These are phyloP conservation scores for Moxostoma hubbsi DNA, from an alignment of 2,797 vertebrate species.

Conservation along the genomic window DNA sequence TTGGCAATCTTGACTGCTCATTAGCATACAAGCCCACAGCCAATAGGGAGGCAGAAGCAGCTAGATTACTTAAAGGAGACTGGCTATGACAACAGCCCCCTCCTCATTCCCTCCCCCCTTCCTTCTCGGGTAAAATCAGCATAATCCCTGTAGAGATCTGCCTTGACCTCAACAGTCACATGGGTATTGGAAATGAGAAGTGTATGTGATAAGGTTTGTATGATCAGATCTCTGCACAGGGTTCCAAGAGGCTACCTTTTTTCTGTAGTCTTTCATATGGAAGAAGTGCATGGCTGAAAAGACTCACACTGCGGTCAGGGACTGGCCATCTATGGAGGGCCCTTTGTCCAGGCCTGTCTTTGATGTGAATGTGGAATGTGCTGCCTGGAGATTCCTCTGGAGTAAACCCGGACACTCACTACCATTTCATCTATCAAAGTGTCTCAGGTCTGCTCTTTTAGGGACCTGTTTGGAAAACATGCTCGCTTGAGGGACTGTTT, in stretches of 20 bases:
- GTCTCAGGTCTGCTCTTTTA: slow-evolving; percentile 46
- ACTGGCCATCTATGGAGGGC: slow-evolving; percentile 52
- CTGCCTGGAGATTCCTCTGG: slow-evolving; percentile 65
- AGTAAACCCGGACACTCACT: slow-evolving; percentile 53
- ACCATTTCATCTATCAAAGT: slow-evolving; percentile 34
- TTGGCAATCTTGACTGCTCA: slow-evolving; percentile 70
- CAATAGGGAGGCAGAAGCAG: slow-evolving; percentile 74
- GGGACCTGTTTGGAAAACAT: slow-evolving; percentile 44
- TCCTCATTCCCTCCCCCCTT: slow-evolving; percentile 69
- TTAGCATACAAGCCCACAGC: slow-evolving; percentile 78
- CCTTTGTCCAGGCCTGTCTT: slow-evolving; percentile 66
- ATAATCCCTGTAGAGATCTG: slow-evolving; percentile 72
- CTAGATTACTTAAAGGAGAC: slow-evolving; percentile 72
- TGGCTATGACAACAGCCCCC: slow-evolving; percentile 75
- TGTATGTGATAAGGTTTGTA: slow-evolving; percentile 24
- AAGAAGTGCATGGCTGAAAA: slow-evolving; percentile 46
- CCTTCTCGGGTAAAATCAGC: slow-evolving; percentile 64
- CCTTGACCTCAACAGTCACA: slow-evolving; percentile 57
- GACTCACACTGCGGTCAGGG: slow-evolving; percentile 51
- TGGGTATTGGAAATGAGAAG: not conserved
- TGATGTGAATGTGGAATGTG: slow-evolving; percentile 76
- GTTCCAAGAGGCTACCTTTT: slow-evolving; percentile 35
- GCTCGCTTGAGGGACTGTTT: slow-evolving; percentile 40
- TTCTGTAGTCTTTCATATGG: slow-evolving; percentile 46
- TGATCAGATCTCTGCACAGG: slow-evolving; percentile 31